phyloP scores from a whole-genome alignment of 2,113 vertebrate genomes.

The Carassius auratus region DNA sequence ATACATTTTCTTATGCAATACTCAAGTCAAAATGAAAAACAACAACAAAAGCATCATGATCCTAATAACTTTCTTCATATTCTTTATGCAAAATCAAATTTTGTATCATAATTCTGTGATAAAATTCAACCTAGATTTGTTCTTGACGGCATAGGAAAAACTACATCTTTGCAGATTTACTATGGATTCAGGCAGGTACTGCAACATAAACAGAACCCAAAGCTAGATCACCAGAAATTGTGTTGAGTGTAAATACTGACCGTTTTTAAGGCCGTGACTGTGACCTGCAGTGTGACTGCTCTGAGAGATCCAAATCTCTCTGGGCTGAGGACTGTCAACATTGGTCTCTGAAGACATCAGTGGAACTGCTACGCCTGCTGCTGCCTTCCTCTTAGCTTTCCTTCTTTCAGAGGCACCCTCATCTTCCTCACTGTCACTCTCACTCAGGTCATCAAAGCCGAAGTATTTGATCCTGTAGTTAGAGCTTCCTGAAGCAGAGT shows the following conservation, averaged over 20 bases:
- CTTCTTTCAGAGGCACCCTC: slow-evolving; percentile 73
- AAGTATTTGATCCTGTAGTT: slow-evolving; percentile 98
- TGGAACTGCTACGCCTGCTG: slow-evolving; percentile 67
- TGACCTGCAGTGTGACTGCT: slow-evolving; percentile 68
- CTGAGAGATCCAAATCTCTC: slow-evolving; percentile 78
- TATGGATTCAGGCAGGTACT: background rate
- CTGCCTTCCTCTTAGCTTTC: slow-evolving; percentile 75
- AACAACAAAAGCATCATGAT: background rate
- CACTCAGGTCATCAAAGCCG: slow-evolving; percentile 95
- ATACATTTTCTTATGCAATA: no score
- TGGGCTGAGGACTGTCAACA: slow-evolving; percentile 65
- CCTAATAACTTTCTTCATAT: background rate
- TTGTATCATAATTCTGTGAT: background rate
- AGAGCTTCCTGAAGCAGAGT: slow-evolving; percentile 79
- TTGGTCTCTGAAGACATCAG: slow-evolving; percentile 62
- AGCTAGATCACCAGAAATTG: background rate
- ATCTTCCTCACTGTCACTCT: slow-evolving; percentile 85
- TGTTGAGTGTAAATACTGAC: slow-evolving; percentile 39
- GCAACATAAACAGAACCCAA: background rate
- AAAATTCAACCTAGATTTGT: background rate
- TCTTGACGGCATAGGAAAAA: background rate
- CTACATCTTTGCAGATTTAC: background rate
- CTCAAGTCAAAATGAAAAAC: no score
- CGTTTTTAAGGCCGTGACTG: slow-evolving; percentile 32
- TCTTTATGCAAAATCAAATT: background rate